Conservation (phyloP, 2,113 vertebrate genomes). For the Hylia prasina region DNA sequence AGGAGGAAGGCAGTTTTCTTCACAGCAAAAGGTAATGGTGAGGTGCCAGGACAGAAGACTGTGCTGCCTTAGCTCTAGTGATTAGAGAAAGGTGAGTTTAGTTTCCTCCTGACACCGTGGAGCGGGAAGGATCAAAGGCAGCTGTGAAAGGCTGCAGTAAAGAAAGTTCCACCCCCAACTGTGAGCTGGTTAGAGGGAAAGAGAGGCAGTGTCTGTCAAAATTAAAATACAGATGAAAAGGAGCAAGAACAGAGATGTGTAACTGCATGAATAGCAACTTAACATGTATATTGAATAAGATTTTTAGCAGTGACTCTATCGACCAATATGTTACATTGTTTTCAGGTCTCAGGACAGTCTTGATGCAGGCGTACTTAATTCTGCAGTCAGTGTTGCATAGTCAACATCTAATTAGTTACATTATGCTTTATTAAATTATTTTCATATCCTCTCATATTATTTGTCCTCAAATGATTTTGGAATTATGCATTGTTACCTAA, state of each 20-base stretch:
- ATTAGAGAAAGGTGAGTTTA: neutral
- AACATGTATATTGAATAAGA: neutral
- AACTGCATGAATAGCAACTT: neutral
- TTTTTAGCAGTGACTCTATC: neutral
- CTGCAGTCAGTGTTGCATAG: neutral
- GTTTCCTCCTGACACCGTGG: neutral
- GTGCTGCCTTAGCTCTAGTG: neutral
- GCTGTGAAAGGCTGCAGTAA: neutral
- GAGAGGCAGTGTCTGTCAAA: neutral
- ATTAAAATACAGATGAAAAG: neutral
- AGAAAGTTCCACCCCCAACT: neutral
- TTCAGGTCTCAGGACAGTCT: neutral
- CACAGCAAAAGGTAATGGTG: too few relatives aligned
- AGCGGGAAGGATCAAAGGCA: neutral
- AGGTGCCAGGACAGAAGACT: neutral
- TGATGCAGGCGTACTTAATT: neutral
- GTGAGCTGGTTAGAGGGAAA: neutral
- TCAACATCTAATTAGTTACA: neutral
- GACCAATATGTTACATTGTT: rapidly evolving
- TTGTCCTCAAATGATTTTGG: neutral
- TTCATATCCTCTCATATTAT: neutral
- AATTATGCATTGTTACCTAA: neutral
- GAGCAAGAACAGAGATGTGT: neutral
- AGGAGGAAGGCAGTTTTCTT: neutral
- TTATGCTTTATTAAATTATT: neutral